phyloP scores from a whole-genome alignment of 1,140 invertebrate species.

The Elymnias hypermnestra region DNA sequence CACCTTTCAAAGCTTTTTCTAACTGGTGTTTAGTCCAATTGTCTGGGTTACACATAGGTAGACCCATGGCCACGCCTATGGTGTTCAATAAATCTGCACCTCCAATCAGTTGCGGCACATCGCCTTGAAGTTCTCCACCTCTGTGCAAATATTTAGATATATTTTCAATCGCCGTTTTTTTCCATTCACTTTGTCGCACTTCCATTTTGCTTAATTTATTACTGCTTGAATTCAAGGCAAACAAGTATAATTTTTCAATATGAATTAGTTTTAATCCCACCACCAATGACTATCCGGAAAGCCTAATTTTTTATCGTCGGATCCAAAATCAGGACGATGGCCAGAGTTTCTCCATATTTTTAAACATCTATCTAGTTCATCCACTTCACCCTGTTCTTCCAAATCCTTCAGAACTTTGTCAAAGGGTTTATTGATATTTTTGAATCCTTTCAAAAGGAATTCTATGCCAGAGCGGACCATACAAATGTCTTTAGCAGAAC shows the following conservation, averaged over 20 bases:
- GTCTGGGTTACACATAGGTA: conserved; percentile 23
- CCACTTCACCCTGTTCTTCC: conserved; percentile 24
- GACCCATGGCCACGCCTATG: conserved; percentile 32
- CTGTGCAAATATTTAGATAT: conserved; percentile 28
- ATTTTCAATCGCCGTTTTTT: conserved; percentile 24
- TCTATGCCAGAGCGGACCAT: conserved; percentile 27
- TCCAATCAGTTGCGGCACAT: conserved; percentile 26
- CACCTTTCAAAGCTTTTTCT: conserved; percentile 20
- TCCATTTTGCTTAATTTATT: no score
- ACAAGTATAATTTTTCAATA: no score
- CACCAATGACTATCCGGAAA: conserved; percentile 24
- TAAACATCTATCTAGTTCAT: conserved; percentile 27
- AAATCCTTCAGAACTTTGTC: conserved; percentile 25
- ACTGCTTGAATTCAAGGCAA: no score
- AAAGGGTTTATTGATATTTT: conserved; percentile 13
- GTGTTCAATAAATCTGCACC: conserved; percentile 31
- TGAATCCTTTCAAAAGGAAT: conserved; percentile 21
- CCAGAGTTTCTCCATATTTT: conserved; percentile 26
- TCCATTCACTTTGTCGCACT: conserved; percentile 22
- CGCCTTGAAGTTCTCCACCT: conserved; percentile 29
- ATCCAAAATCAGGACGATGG: conserved; percentile 25
- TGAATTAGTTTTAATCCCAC: conserved; percentile 28
- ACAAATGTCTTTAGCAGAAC: conserved; percentile 22
- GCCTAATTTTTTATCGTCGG: conserved; percentile 5
- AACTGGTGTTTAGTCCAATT: conserved; percentile 22